phyloP scores from a whole-genome alignment of 2,113 vertebrate genomes.

The Pimephales promelas region DNA sequence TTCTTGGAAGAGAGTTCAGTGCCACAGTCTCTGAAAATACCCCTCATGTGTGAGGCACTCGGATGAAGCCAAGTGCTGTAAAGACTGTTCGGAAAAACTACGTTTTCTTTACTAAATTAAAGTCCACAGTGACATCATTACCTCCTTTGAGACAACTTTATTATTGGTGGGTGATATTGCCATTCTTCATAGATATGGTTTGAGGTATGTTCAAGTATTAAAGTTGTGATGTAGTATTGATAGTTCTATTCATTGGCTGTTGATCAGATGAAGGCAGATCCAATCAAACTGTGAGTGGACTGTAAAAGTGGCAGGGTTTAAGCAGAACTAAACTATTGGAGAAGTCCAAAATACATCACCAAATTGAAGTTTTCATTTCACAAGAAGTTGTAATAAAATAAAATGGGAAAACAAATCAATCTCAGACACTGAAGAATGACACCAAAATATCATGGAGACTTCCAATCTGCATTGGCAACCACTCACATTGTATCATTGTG shows the following conservation, averaged over 20 bases:
- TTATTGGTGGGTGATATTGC: background rate
- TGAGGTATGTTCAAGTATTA: background rate
- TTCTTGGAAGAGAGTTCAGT: conserved; percentile 9
- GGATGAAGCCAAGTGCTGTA: conserved; percentile 48
- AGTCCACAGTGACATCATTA: conserved; percentile 28
- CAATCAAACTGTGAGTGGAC: background rate
- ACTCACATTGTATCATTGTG: background rate
- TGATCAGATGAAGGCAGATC: background rate
- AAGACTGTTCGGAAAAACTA: conserved; percentile 18
- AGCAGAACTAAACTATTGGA: background rate
- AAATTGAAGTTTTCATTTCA: background rate
- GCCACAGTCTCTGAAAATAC: conserved; percentile 38
- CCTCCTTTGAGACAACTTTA: background rate
- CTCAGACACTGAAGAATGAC: background rate
- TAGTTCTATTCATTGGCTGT: background rate
- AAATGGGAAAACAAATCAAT: background rate
- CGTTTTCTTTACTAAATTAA: background rate
- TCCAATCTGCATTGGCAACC: background rate
- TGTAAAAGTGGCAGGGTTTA: background rate
- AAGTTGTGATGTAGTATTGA: background rate
- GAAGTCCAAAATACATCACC: background rate
- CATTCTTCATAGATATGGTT: background rate
- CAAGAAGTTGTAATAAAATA: too few species aligned
- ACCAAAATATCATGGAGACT: background rate
- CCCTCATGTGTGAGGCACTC: conserved; percentile 24